Conservation (phyloP, 2,797 vertebrate genomes). For the Hippopotamyrus pictus region DNA sequence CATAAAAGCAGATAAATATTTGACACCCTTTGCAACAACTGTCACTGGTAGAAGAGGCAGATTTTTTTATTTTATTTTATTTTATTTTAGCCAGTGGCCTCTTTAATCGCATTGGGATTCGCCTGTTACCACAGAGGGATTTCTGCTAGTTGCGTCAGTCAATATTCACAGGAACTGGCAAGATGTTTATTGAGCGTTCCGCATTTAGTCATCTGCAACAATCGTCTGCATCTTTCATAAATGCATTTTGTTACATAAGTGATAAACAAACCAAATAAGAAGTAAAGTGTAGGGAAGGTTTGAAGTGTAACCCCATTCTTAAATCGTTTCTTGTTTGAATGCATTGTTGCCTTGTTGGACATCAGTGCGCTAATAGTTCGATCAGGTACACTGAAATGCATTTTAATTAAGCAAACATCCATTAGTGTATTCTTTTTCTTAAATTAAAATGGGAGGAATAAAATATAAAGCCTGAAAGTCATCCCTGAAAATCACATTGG, state of each 20-base stretch:
- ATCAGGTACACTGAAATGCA: not conserved
- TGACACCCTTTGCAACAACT: not conserved
- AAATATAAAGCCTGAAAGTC: not conserved
- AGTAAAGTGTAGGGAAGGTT: not conserved
- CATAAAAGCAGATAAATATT: constrained; percentile 11
- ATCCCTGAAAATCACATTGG: not conserved
- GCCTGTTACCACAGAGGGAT: not conserved
- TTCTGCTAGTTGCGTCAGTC: constrained; percentile 18
- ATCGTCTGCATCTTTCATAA: not conserved
- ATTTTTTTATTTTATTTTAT: not conserved
- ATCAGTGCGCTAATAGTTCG: not conserved
- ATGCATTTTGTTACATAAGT: not conserved
- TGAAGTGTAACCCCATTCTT: not conserved
- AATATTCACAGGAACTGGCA: not conserved
- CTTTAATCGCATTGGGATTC: not conserved
- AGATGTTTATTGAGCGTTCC: not conserved
- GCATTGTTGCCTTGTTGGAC: not conserved
- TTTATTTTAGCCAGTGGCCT: not conserved
- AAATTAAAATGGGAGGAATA: not conserved
- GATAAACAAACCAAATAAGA: not conserved
- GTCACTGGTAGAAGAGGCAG: not conserved
- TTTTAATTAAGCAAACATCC: not conserved
- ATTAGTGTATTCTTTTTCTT: not conserved
- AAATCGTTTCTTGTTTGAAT: not conserved
- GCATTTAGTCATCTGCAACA: not conserved